A percentile compares a stretch with the other conserved stretches of the same genome.
These are phyloP conservation scores for Sphaerophoria rueppellii DNA, from an alignment of 2,888 invertebrate species.

Conservation along the genomic window DNA sequence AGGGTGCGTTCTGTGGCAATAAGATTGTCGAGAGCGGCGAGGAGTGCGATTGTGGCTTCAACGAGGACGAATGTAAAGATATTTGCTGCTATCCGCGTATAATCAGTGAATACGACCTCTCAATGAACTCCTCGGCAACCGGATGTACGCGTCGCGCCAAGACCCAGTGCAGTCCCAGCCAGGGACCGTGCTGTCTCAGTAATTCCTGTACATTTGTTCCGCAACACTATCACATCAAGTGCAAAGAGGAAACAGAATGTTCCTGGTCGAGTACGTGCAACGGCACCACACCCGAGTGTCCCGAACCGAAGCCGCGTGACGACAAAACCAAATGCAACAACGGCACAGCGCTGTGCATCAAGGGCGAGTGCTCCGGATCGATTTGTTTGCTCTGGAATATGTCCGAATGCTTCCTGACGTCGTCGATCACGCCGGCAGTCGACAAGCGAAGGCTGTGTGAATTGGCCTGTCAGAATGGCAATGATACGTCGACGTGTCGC, in stretches of 20 bases:
- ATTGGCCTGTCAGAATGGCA: conserved; percentile 96
- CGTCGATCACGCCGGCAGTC: conserved; percentile 88
- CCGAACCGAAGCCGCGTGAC: conserved; percentile 89
- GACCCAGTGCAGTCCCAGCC: conserved; percentile 94
- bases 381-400: conserved; percentile 97
- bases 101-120: conserved; percentile 87
- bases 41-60: conserved; percentile 98
- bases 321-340: conserved; percentile 98
- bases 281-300: conserved; percentile 93
- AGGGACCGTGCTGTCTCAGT: conserved; percentile 97
- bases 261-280: conserved; percentile 94
- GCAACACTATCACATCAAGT: conserved; percentile 86
- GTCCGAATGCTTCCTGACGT: conserved; percentile 96
- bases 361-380: conserved; percentile 96
- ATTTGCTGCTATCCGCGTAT: conserved; percentile 96
- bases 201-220: conserved; percentile 90
- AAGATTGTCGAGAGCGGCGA: conserved; percentile 99
- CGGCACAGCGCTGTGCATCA: conserved; percentile 92
- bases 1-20: conserved; percentile 99
- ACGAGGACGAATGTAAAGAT: conserved; percentile 94
- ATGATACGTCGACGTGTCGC: conserved; percentile 88
- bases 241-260: conserved; percentile 94
- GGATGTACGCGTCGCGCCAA: conserved; percentile 90
- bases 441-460: conserved; percentile 95
- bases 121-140: conserved; percentile 87